Evolutionary conservation across 2,888 invertebrate genomes (phyloP), one percentile per base, ranked within the genome.

Genomic region (Stenolophus ochropezus): DNA sequence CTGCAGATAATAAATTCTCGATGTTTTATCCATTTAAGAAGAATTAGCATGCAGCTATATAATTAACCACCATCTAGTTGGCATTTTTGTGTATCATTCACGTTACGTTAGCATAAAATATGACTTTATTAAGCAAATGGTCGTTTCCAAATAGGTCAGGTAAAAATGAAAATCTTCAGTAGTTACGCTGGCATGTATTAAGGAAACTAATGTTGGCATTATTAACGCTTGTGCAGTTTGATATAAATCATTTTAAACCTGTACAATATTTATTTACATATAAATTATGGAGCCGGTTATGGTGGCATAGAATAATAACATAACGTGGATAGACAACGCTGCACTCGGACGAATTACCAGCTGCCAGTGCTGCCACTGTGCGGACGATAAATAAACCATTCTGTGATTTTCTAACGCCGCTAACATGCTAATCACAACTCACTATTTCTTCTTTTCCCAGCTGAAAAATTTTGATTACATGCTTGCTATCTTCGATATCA

Each of bases 41-140:
- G 53, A 80, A 80, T 80, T 80, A 80, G 56, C 80, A 80, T 80
- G 53, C 47, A 47, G n/a, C 80, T 61, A 47, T 71, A 51, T 80
- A 80, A 80, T 80, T 80, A 80, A 42, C 33, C 42, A 80, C 69
- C 80, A 56, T 80, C 69, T 69, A 75, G 27, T 27, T 1, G 53
- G 53, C 27, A 53, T 79, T 69, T 79, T 73, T 80, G 23, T 56
- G 47, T 73, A 73, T 47, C 73, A 56, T 53, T 71, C 25, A 51
- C 2, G 51, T 79, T 18, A 42, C 51, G 79, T 71, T 69, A 58
- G 73, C 56, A 80, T 80, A 69, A 80, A 80, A 73, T 80, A 80
- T 80, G 51, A 73, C 80, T 73, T 80, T 80, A 80, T 80, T 80
- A 80, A 80, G 73, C 80, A 80, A 80, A 80, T 80, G 71, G 51